Percentiles rank a stretch among this genome's conserved stretches.
Conservation (phyloP, 1,140 invertebrate genomes). For the Patella vulgata region DNA sequence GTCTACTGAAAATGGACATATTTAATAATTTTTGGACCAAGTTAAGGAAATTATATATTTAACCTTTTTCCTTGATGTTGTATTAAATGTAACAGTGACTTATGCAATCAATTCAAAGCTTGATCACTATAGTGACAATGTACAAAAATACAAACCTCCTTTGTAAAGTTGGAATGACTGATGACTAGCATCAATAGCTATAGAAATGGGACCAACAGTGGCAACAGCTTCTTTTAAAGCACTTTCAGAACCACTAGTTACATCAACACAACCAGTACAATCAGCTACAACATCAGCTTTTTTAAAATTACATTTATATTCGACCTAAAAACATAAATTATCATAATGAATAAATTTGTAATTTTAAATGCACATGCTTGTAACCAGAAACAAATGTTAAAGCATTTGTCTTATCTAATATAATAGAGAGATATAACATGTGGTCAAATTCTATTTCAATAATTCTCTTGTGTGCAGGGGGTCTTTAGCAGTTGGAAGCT, state of each 20-base stretch:
- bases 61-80: too few species aligned
- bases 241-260: conserved; percentile 69
- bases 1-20: too few species aligned
- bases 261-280: conserved; percentile 79
- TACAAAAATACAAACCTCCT: conserved; percentile 14
- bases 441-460: neutral
- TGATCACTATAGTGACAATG: neutral
- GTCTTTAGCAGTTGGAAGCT: too few species aligned
- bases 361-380: neutral
- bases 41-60: too few species aligned
- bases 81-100: too few species aligned
- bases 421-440: neutral
- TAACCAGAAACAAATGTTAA: neutral
- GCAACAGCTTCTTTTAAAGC: conserved; percentile 80
- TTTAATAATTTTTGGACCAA: too few species aligned
- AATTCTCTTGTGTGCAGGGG: too few species aligned
- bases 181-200: conserved; percentile 90
- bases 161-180: conserved; percentile 76
- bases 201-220: conserved; percentile 81
- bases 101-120: neutral
- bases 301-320: conserved; percentile 68
- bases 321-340: conserved; percentile 18
- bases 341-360: neutral
- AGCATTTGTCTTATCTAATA: too few species aligned
- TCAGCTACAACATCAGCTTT: conserved; percentile 38